These are phyloP conservation scores for Gymnodraco acuticeps DNA, from an alignment of 2,797 vertebrate species.

Conservation along the genomic window DNA sequence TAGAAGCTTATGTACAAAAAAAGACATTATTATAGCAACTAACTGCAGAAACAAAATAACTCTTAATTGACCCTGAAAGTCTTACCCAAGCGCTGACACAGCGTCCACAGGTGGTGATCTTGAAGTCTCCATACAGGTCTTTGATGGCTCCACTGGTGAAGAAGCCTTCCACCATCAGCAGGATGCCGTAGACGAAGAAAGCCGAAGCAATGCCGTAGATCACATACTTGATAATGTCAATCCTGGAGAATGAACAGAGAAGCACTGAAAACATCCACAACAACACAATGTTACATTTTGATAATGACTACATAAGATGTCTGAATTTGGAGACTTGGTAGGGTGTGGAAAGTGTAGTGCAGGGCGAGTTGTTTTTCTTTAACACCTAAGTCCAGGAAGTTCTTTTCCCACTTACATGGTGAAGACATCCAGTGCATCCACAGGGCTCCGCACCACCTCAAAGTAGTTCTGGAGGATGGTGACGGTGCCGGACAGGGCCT, in stretches of 20 bases:
- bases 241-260: slow-evolving; percentile 82
- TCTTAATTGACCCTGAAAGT: background rate
- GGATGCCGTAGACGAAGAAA: slow-evolving; percentile 98
- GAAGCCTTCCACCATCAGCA: slow-evolving; percentile 99
- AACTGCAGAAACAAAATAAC: background rate
- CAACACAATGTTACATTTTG: background rate
- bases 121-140: slow-evolving; percentile 99
- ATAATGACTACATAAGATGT: background rate
- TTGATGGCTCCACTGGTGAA: slow-evolving; percentile 99
- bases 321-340: background rate
- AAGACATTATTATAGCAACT: background rate
- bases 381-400: background rate
- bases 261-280: slow-evolving; percentile 12
- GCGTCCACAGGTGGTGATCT: slow-evolving; percentile 98
- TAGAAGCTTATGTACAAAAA: background rate
- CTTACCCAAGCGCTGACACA: slow-evolving; percentile 98
- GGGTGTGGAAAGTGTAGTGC: background rate
- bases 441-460: slow-evolving; percentile 93
- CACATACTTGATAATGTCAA: slow-evolving; percentile 99
- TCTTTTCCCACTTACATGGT: slow-evolving; percentile 90
- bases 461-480: slow-evolving; percentile 99
- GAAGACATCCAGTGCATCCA: slow-evolving; percentile 95
- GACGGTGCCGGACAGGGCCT: slow-evolving; percentile 96
- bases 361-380: background rate
- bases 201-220: slow-evolving; percentile 98